Conservation (phyloP, 2,113 vertebrate genomes). For the Datnioides undecimradiatus region DNA sequence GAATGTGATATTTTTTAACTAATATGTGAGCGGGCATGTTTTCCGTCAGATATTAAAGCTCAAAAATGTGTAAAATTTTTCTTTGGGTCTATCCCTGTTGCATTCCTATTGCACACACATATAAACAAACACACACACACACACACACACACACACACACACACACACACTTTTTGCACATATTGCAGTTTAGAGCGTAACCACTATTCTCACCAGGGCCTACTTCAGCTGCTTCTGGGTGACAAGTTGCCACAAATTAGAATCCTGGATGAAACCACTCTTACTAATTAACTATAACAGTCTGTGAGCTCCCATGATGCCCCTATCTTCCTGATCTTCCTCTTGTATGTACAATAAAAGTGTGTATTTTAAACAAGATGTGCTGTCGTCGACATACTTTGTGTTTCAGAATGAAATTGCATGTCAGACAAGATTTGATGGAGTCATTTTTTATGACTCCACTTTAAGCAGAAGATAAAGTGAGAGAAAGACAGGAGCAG, state of each 20-base stretch:
- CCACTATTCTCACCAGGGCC: slow-evolving; percentile 36
- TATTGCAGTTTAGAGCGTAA: slow-evolving; percentile 50
- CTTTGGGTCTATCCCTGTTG: not conserved
- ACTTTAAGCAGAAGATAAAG: not conserved
- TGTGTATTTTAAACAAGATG: slow-evolving; percentile 79
- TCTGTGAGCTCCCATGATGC: slow-evolving; percentile 53
- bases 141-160: slow-evolving; percentile 25
- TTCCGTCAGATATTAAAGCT: not conserved
- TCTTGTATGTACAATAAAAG: slow-evolving; percentile 80
- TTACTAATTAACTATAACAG: slow-evolving; percentile 50
- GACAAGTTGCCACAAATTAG: slow-evolving; percentile 52
- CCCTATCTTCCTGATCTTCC: slow-evolving; percentile 53
- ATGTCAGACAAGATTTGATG: not conserved
- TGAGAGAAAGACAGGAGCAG: not conserved
- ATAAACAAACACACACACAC: slow-evolving; percentile 26
- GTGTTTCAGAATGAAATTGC: slow-evolving; percentile 24
- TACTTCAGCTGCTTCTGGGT: slow-evolving; percentile 53
- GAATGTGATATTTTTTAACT: not conserved
- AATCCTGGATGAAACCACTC: slow-evolving; percentile 46
- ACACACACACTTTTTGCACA: slow-evolving; percentile 21
- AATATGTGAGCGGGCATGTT: not conserved
- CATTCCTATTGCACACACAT: too few species aligned
- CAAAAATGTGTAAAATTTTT: not conserved
- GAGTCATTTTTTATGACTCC: not conserved
- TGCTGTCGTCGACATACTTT: slow-evolving; percentile 31